These are phyloP conservation scores for Harpalus rufipes DNA, from an alignment of 2,888 invertebrate species.

Conservation along the genomic window DNA sequence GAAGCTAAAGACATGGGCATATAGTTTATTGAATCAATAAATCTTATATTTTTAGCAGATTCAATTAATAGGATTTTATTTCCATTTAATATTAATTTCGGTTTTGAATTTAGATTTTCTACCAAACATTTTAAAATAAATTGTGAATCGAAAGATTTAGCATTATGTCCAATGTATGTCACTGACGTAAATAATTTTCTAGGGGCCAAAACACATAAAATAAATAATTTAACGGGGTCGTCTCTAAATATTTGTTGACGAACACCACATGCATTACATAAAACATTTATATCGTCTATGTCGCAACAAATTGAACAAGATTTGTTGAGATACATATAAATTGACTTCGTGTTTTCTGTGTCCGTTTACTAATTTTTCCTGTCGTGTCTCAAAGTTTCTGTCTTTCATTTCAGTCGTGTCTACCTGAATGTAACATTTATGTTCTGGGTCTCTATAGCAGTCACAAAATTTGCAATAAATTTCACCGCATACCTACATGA, in stretches of 20 bases:
- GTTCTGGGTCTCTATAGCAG: background rate
- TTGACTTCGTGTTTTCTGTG: no score
- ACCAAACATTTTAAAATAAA: slow-evolving; percentile 39
- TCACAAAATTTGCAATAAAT: background rate
- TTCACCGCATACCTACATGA: background rate
- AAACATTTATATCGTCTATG: background rate
- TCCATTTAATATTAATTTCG: background rate
- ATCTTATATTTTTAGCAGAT: slow-evolving; percentile 47
- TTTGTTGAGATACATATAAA: background rate
- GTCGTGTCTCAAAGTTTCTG: no score
- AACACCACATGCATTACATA: slow-evolving; percentile 11
- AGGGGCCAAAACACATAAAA: background rate
- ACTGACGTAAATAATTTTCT: slow-evolving; percentile 11
- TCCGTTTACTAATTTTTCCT: background rate
- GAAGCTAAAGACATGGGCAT: slow-evolving; percentile 68
- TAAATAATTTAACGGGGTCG: background rate
- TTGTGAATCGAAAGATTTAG: slow-evolving; percentile 56
- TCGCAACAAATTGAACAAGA: slow-evolving; percentile 24
- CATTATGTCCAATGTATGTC: slow-evolving; percentile 38
- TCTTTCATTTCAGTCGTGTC: background rate
- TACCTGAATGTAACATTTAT: background rate
- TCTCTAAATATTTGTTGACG: background rate
- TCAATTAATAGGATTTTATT: slow-evolving; percentile 10
- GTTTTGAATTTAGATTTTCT: slow-evolving; percentile 68
- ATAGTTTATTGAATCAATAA: slow-evolving; percentile 45